Evolutionary conservation across 2,888 invertebrate species (phyloP), one percentile per base, ranked within the genome.

Genomic region (Zygaena filipendulae): DNA sequence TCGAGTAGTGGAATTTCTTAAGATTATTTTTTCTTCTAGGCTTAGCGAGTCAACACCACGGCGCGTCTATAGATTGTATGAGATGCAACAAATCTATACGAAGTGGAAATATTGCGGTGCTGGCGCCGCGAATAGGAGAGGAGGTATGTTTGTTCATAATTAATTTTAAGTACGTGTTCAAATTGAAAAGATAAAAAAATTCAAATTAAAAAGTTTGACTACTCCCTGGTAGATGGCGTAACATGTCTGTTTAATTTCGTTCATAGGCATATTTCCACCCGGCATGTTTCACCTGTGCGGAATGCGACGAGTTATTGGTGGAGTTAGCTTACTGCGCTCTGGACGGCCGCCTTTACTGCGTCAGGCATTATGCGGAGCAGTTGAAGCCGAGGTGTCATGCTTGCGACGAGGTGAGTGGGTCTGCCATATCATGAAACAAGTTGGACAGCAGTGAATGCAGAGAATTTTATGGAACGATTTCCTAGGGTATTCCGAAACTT

Each of bases 331-430:
- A 98, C 77, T 98, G 98, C 68, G 90, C 91, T 40, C 85, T 92
- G 61, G 93, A 95, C 47, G 92, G 92, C 43, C 84, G 87, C 40
- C 82, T 95, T 40, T 95, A 88, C 80, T 97, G 97, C 72, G 95
- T 95, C 57, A 84, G 97, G 40, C 98, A 99, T 77, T 99, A 97
- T 69, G 96, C 97, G 27, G 97, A 99, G 72, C 86, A 91, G 55
- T 83, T 97, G 59, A 95, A 96, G 68, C 97, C 98, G 9, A 83
- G 98, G 50, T 98, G 98, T 69, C 87, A 94, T 39, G 92, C 95
- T 45, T 99, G 98, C 79, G 97, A 98, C 80, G 98, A 99, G 92
- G 98, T 99, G 62, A 84, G 90, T 81, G n/a, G n/a, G n/a, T n/a
- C 3, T 18, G 21, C n/a, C 7, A 16, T n/a, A n/a, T n/a, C n/a